Percentiles rank a stretch among this genome's conserved stretches.
Conservation (phyloP, 2,888 invertebrate species). For the Operophtera brumata region DNA sequence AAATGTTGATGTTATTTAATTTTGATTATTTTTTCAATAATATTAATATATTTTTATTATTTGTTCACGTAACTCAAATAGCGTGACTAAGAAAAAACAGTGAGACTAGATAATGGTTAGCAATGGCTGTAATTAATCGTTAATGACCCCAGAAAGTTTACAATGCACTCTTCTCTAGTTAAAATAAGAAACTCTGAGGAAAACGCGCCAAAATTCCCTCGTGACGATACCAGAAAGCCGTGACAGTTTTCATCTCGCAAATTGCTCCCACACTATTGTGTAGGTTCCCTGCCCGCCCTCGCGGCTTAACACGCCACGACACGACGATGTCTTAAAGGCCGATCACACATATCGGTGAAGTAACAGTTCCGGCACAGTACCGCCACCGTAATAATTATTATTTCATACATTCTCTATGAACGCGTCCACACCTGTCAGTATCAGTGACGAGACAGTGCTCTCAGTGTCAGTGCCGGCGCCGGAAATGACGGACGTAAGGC, state of each 20-base stretch:
- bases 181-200: conserved; percentile 6
- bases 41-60: too few species aligned
- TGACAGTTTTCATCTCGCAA: conserved; percentile 23
- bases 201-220: conserved; percentile 4
- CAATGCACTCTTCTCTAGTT: conserved; percentile 6
- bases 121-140: not conserved
- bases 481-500: too few species aligned
- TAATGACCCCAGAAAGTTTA: not conserved
- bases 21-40: too few species aligned
- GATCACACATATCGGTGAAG: not conserved
- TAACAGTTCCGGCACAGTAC: too few species aligned
- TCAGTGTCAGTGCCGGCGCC: too few species aligned
- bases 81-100: too few species aligned
- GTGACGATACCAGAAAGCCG: conserved; percentile 5
- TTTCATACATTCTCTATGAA: too few species aligned
- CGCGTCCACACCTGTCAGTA: too few species aligned
- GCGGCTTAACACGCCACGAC: not conserved
- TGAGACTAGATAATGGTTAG: not conserved
- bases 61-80: too few species aligned
- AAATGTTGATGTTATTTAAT: too few species aligned
- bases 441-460: too few species aligned
- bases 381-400: too few species aligned
- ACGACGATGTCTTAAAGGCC: not conserved
- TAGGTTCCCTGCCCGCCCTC: not conserved
- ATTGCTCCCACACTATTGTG: conserved; percentile 21